Conservation (phyloP, 2,797 vertebrate genomes). For the Potorous gilbertii region DNA sequence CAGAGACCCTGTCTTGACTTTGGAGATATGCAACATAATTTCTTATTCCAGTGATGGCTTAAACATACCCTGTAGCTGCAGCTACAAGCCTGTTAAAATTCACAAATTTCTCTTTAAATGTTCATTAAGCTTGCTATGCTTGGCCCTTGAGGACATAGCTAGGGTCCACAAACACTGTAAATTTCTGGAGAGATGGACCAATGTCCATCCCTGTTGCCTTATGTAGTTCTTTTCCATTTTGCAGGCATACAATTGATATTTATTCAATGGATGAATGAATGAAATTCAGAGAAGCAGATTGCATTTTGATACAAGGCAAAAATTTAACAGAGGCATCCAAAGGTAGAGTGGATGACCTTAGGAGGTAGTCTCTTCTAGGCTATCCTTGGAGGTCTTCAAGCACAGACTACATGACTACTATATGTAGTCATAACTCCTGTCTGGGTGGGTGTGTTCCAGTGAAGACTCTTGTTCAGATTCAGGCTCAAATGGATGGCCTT, state of each 20-base stretch:
- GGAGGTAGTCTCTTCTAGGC: not conserved
- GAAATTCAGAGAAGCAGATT: not conserved
- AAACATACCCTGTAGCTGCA: not conserved
- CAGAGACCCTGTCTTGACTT: not conserved
- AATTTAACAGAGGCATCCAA: not conserved
- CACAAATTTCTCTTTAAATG: conserved; percentile 19
- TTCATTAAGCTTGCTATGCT: not conserved
- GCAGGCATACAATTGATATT: not conserved
- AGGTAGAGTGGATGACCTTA: not conserved
- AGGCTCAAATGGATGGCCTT: not conserved
- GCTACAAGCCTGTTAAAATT: conserved; percentile 14
- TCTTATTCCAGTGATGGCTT: not conserved
- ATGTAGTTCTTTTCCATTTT: not conserved
- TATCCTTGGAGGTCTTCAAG: not conserved
- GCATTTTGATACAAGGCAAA: not conserved
- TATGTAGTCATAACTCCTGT: not conserved
- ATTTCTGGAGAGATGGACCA: not conserved
- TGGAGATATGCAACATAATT: not conserved
- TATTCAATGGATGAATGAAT: not conserved
- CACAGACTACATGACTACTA: not conserved
- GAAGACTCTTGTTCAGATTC: not conserved
- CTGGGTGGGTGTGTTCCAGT: not conserved
- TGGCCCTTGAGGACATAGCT: not conserved
- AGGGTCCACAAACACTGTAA: not conserved
- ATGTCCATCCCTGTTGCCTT: not conserved